A percentile compares a stretch with the other conserved stretches of the same genome.
phyloP scores from a whole-genome alignment of 1,140 invertebrate genomes.

The Plodia interpunctella region DNA sequence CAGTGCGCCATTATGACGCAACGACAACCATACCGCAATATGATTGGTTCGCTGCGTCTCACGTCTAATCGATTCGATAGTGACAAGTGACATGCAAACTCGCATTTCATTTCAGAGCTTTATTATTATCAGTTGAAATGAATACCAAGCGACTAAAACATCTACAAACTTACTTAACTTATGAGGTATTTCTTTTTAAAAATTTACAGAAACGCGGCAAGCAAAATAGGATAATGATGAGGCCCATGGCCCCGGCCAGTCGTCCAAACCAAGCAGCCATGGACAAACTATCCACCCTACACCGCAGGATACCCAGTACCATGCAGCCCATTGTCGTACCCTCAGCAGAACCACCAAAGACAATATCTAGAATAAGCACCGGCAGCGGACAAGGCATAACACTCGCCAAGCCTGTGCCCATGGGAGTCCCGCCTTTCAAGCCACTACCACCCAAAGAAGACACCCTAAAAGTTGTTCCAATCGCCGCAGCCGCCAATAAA shows the following conservation, averaged over 20 bases:
- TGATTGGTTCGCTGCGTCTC: too few species aligned
- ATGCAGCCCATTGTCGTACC: constrained; percentile 60
- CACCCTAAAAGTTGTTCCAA: constrained; percentile 66
- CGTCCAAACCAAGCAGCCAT: constrained; percentile 62
- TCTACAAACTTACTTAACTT: too few species aligned
- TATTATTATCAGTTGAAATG: too few species aligned
- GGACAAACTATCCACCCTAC: constrained; percentile 56
- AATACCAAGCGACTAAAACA: too few species aligned
- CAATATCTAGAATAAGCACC: constrained; percentile 7
- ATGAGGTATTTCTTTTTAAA: too few species aligned
- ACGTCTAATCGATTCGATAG: too few species aligned
- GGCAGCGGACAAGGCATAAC: constrained; percentile 53
- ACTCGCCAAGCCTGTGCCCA: constrained; percentile 73
- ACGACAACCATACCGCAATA: too few species aligned
- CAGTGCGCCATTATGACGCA: too few species aligned
- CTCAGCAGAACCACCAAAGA: constrained; percentile 29
- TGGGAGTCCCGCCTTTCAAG: constrained; percentile 84
- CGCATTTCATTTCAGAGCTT: too few species aligned
- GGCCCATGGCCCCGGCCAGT: constrained; percentile 41
- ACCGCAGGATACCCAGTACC: constrained; percentile 47
- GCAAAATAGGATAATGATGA: constrained; percentile 69
- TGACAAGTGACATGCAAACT: too few species aligned
- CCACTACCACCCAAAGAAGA: constrained; percentile 82
- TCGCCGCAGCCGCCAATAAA: constrained; percentile 49
- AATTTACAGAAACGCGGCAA: constrained; percentile 64